Percentiles rank a stretch among this genome's conserved stretches.
phyloP scores from a whole-genome alignment of 2,113 vertebrate species.

The Esox niger region DNA sequence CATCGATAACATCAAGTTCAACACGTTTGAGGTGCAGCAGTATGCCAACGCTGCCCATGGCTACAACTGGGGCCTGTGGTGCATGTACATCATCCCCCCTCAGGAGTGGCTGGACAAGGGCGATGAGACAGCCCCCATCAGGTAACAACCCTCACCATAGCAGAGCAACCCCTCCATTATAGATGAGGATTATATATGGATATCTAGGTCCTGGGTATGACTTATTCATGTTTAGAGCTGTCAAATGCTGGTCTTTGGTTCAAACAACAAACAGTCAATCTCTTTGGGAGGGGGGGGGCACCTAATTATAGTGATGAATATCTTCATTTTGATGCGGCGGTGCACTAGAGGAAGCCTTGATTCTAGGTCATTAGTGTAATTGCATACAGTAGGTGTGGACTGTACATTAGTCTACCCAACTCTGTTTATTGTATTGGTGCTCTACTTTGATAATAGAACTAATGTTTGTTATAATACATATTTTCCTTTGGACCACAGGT shows the following conservation, averaged over 20 bases:
- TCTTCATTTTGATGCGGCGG: conserved; percentile 52
- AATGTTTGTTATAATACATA: conserved; percentile 4
- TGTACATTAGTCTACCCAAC: conserved; percentile 7
- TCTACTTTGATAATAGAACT: conserved; percentile 24
- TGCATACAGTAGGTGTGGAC: conserved; percentile 37
- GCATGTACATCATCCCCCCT: conserved; percentile 96
- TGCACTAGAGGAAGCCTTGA: conserved; percentile 11
- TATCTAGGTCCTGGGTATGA: conserved; percentile 44
- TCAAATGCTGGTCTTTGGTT: conserved; percentile 32
- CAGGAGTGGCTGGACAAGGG: conserved; percentile 96
- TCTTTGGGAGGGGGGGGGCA: conserved; percentile 23
- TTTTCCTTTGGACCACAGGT: neutral
- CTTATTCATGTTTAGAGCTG: conserved; percentile 58
- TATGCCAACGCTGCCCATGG: conserved; percentile 94
- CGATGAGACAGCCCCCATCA: conserved; percentile 94
- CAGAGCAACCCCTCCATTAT: conserved; percentile 47
- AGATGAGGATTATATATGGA: conserved; percentile 66
- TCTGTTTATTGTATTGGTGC: neutral
- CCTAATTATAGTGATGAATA: conserved; percentile 55
- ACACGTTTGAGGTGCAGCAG: conserved; percentile 96
- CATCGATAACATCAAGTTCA: conserved; percentile 97
- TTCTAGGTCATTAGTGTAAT: conserved; percentile 40
- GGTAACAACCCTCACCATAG: conserved; percentile 69
- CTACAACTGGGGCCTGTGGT: conserved; percentile 99
- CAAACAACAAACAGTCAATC: conserved; percentile 31